Percentiles rank a stretch among this genome's conserved stretches.
Conservation (phyloP, 2,113 vertebrate species). For the Emydura subglobosa region DNA sequence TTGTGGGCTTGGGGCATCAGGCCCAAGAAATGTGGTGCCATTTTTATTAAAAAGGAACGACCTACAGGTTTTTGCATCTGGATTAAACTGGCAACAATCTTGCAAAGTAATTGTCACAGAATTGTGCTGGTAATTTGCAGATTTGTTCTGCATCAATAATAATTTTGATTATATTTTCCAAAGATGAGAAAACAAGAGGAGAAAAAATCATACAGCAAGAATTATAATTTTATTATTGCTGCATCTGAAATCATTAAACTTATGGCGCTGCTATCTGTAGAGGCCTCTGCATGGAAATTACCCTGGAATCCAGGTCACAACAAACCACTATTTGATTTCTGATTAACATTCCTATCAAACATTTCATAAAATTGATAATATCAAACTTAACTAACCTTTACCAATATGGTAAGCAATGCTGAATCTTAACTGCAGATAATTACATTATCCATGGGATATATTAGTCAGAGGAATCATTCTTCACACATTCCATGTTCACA, state of each 20-base stretch:
- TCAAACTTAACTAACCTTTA: conserved; percentile 79
- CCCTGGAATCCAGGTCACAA: conserved; percentile 33
- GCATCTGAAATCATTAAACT: neutral
- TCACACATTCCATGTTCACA: conserved; percentile 59
- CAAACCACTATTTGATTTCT: conserved; percentile 10
- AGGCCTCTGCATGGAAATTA: conserved; percentile 32
- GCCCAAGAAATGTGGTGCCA: neutral
- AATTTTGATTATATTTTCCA: neutral
- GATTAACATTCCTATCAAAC: conserved; percentile 52
- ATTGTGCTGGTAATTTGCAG: conserved; percentile 11
- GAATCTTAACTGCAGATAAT: conserved; percentile 72
- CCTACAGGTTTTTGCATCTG: neutral
- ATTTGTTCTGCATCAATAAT: conserved; percentile 27
- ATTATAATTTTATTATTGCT: conserved; percentile 35
- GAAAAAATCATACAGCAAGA: neutral
- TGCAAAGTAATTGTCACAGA: neutral
- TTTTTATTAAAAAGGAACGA: conserved; percentile 6
- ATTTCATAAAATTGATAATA: neutral
- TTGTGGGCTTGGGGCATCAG: neutral
- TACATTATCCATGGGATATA: conserved; percentile 70
- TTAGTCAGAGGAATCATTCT: conserved; percentile 67
- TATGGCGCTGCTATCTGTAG: neutral
- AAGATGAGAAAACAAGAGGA: neutral
- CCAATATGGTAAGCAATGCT: conserved; percentile 73
- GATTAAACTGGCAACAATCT: neutral